Evolutionary conservation across 2,113 vertebrate genomes (phyloP).

Genomic region (Cryptoleucopteryx plumbea): DNA sequence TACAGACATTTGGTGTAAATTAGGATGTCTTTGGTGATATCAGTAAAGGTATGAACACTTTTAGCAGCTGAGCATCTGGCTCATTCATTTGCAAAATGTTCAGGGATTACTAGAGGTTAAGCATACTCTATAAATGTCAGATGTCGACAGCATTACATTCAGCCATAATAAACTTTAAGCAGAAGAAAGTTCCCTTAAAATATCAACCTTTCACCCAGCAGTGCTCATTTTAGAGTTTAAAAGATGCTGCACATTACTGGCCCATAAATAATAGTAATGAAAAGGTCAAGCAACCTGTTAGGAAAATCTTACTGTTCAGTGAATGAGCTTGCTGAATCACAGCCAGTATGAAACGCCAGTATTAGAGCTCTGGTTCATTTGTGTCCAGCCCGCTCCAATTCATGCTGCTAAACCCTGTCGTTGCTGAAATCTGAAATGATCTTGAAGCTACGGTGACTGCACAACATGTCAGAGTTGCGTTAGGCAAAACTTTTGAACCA

Average conservation of each 20-base stretch:
- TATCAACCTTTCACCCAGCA: conserved; percentile 37
- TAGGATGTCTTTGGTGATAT: background rate
- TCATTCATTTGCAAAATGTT: background rate
- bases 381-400: background rate
- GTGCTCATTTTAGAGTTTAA: background rate
- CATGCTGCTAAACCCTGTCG: background rate
- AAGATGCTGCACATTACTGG: conserved; percentile 11
- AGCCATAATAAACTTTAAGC: background rate
- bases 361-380: background rate
- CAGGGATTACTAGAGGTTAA: conserved; percentile 13
- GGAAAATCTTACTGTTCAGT: background rate
- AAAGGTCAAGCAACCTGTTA: conserved; percentile 48
- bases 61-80: background rate
- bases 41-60: background rate
- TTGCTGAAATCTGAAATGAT: background rate
- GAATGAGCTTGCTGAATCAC: background rate
- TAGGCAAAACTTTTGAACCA: background rate
- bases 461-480: too few relatives aligned
- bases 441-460: background rate
- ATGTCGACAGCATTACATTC: background rate
- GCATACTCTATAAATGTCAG: conserved; percentile 28
- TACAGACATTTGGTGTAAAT: background rate
- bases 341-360: background rate
- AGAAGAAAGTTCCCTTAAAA: conserved; percentile 38
- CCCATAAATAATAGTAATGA: conserved; percentile 36